phyloP scores from a whole-genome alignment of 2,888 invertebrate species.

The Drosophila falleni region DNA sequence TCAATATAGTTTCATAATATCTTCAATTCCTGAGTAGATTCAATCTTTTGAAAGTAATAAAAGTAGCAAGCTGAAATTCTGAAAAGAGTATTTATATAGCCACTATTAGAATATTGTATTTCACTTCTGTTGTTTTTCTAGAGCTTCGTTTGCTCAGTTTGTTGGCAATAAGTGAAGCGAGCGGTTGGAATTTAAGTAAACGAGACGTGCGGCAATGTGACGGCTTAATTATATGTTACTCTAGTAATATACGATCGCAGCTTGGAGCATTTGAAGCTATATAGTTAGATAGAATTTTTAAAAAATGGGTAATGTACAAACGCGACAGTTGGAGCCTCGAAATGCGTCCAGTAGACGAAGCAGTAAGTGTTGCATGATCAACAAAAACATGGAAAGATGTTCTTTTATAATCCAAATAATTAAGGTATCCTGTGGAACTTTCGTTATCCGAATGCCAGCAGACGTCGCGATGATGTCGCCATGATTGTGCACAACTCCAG shows the following conservation, averaged over 20 bases:
- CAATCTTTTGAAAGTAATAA: neutral
- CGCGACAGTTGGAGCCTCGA: constrained; percentile 65
- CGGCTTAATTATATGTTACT: constrained; percentile 49
- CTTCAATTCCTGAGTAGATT: neutral
- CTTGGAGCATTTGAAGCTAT: constrained; percentile 13
- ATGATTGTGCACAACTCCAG: constrained; percentile 85
- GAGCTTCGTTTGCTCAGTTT: constrained; percentile 62
- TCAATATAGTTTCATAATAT: no score
- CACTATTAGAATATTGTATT: neutral
- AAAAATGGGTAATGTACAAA: constrained; percentile 79
- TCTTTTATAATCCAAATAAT: neutral
- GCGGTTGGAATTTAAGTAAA: constrained; percentile 59
- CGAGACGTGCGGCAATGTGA: constrained; percentile 46
- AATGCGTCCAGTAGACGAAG: constrained; percentile 71
- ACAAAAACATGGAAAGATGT: neutral
- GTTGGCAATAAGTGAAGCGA: constrained; percentile 51
- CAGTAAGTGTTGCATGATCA: constrained; percentile 60
- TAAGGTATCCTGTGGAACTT: constrained; percentile 86
- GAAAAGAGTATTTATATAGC: constrained; percentile 31
- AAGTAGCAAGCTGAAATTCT: neutral
- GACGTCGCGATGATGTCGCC: constrained; percentile 77
- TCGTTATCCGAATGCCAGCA: constrained; percentile 83
- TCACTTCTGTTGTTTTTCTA: constrained; percentile 31
- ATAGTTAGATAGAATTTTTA: constrained; percentile 11
- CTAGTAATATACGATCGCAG: constrained; percentile 27